A percentile compares a stretch with the other conserved stretches of the same genome.
Conservation (phyloP, 2,888 invertebrate species). For the Spatulosminthurus flaviceps region DNA sequence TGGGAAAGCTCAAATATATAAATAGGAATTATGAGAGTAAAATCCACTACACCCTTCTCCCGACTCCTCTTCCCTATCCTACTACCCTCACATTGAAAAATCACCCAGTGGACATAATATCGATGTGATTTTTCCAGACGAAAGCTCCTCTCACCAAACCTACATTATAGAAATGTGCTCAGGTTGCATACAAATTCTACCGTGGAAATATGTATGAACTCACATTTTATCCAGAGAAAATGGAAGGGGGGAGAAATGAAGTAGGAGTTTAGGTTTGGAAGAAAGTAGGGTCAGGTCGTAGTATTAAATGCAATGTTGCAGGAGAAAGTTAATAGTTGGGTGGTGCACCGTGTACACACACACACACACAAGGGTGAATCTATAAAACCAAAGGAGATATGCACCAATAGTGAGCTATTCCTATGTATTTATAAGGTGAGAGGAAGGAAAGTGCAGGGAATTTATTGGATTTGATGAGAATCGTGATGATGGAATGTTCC, state of each 20-base stretch:
- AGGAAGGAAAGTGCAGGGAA: conserved; percentile 4
- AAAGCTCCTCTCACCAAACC: too few species aligned
- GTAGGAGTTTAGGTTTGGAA: too few species aligned
- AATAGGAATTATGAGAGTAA: too few species aligned
- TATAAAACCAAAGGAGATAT: background rate
- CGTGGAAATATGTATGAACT: too few species aligned
- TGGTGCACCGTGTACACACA: too few species aligned
- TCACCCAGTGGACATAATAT: background rate
- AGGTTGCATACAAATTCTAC: too few species aligned
- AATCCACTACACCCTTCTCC: background rate
- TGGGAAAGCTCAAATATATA: too few species aligned
- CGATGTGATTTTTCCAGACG: background rate
- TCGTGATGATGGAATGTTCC: conserved; percentile 52
- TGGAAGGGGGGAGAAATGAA: background rate
- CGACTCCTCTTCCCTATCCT: background rate
- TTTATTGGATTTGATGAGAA: conserved; percentile 39
- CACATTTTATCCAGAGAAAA: background rate
- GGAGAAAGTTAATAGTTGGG: too few species aligned
- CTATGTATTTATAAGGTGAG: background rate
- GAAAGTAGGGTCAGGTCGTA: too few species aligned
- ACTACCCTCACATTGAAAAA: background rate
- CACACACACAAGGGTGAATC: background rate
- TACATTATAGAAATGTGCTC: background rate
- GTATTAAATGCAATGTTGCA: too few species aligned
- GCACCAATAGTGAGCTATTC: too few species aligned